Conservation (phyloP, 2,888 invertebrate species). For the Lasiommata megera region DNA sequence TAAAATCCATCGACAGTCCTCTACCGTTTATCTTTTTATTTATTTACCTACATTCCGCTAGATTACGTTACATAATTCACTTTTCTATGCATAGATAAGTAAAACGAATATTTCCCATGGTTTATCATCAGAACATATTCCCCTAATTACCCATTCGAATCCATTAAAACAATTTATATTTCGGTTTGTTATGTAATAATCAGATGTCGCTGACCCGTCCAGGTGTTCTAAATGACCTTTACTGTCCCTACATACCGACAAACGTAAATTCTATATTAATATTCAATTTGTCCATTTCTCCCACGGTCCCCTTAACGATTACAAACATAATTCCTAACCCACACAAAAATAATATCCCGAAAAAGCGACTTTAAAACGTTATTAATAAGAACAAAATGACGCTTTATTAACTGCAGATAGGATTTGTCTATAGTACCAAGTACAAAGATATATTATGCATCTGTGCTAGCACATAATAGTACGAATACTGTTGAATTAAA, state of each 20-base stretch:
- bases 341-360: not conserved
- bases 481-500: not conserved
- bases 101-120: conserved; percentile 8
- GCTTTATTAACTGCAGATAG: not conserved
- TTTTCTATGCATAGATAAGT: conserved; percentile 2
- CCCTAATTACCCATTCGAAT: conserved; percentile 11
- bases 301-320: conserved; percentile 56
- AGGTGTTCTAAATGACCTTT: conserved; percentile 65
- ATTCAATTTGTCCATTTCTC: conserved; percentile 72
- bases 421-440: not conserved
- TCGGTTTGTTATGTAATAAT: conserved; percentile 16
- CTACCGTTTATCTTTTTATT: not conserved
- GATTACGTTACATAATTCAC: conserved; percentile 4
- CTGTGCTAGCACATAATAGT: not conserved
- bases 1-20: not conserved
- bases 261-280: conserved; percentile 59
- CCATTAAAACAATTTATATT: conserved; percentile 16
- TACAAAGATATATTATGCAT: conserved; percentile 8
- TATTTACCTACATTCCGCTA: not conserved
- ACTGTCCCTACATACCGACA: conserved; percentile 49
- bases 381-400: conserved; percentile 7
- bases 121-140: not conserved
- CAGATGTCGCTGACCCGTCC: conserved; percentile 40
- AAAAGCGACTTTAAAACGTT: conserved; percentile 9
- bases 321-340: conserved; percentile 28